These are phyloP conservation scores for Rhinolophus ferrumequinum DNA, from an alignment of 2,113 vertebrate species.

Conservation along the genomic window DNA sequence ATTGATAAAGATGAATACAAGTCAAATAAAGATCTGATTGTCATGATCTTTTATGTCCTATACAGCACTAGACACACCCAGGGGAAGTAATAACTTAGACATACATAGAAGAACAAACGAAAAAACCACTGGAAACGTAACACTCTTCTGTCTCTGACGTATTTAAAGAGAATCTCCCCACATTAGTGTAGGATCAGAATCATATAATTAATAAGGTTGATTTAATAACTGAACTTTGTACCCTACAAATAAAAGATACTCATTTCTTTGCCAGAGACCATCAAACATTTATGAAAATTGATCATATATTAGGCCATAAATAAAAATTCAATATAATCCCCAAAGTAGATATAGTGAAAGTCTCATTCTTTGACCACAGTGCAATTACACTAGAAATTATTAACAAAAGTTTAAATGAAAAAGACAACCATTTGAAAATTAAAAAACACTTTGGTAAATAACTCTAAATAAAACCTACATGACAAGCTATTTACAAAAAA, in stretches of 20 bases:
- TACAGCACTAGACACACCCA: no score
- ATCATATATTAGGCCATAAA: conserved; percentile 66
- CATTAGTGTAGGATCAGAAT: neutral
- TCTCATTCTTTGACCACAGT: neutral
- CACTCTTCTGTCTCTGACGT: neutral
- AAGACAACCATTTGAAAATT: conserved; percentile 53
- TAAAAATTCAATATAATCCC: conserved; percentile 51
- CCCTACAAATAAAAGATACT: conserved; percentile 50
- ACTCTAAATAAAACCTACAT: conserved; percentile 14
- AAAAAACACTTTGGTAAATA: conserved; percentile 61
- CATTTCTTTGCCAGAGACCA: conserved; percentile 48
- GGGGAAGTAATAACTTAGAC: neutral
- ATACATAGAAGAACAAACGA: neutral
- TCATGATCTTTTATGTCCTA: neutral
- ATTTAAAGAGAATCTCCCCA: neutral
- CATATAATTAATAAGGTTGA: conserved; percentile 56
- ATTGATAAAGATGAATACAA: neutral
- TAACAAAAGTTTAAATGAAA: conserved; percentile 67
- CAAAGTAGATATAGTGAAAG: neutral
- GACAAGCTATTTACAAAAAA: neutral
- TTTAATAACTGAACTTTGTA: conserved; percentile 65
- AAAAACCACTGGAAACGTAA: neutral
- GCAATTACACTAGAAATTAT: conserved; percentile 55
- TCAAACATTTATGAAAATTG: conserved; percentile 77
- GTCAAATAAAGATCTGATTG: neutral